Percentiles rank a stretch among this genome's conserved stretches.
Evolutionary conservation across 2,113 vertebrate genomes (phyloP).

Genomic region (Furnarius figulus): DNA sequence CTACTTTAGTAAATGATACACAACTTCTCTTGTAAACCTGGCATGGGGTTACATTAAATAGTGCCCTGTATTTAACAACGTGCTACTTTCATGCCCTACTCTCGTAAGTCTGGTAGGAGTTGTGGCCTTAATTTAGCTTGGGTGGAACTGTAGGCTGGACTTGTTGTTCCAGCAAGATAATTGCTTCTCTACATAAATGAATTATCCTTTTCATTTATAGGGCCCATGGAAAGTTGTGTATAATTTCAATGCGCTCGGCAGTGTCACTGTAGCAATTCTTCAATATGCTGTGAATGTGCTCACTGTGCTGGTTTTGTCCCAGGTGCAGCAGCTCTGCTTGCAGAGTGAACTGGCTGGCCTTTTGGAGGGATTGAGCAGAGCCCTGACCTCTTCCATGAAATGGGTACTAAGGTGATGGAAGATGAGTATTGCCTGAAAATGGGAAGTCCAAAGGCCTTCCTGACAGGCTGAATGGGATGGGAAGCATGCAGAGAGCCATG

Average conservation of each 20-base stretch:
- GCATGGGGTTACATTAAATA: background rate
- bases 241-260: background rate
- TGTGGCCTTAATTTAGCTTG: conserved; percentile 29
- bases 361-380: background rate
- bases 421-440: background rate
- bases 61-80: background rate
- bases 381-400: background rate
- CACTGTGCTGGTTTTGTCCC: fast-evolving
- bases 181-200: background rate
- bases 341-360: background rate
- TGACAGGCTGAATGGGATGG: background rate
- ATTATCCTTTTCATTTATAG: background rate
- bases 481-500: background rate
- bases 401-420: fast-evolving
- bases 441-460: background rate
- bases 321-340: background rate
- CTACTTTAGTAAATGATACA: background rate
- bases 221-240: background rate
- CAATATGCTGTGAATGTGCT: background rate
- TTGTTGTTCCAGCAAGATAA: conserved; percentile 33
- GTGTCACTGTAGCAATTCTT: background rate
- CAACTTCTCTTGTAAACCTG: background rate
- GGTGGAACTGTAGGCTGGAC: background rate
- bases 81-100: conserved; percentile 20
- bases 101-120: background rate